A percentile compares a stretch with the other conserved stretches of the same genome.
Conservation (phyloP, 2,888 invertebrate species). For the Andrena camellia region DNA sequence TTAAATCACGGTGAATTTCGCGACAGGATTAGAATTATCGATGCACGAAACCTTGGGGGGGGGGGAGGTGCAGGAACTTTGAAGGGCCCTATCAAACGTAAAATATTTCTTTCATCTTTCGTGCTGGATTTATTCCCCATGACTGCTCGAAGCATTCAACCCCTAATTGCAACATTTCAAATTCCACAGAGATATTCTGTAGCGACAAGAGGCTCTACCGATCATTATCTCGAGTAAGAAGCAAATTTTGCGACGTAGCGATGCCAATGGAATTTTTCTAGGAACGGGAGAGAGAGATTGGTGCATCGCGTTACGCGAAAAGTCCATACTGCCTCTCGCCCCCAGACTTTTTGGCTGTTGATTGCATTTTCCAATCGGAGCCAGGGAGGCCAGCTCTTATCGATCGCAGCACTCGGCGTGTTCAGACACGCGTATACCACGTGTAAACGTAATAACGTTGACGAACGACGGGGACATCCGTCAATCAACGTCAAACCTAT, state of each 20-base stretch:
- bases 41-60: too few species aligned
- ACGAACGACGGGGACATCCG: conserved; percentile 63
- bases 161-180: too few species aligned
- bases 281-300: conserved; percentile 5
- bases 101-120: too few species aligned
- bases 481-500: conserved; percentile 70
- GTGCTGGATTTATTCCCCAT: too few species aligned
- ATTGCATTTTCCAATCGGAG: conserved; percentile 44
- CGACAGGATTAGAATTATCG: too few species aligned
- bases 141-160: too few species aligned
- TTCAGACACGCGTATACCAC: conserved; percentile 57
- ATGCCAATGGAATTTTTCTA: neutral
- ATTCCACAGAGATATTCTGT: too few species aligned
- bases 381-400: conserved; percentile 28
- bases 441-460: conserved; percentile 73
- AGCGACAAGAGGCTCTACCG: too few species aligned
- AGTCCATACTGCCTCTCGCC: neutral
- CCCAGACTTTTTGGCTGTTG: conserved; percentile 19
- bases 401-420: conserved; percentile 40
- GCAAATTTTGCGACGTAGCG: neutral
- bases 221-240: neutral
- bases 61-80: too few species aligned
- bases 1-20: conserved; percentile 14
- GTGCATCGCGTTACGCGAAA: conserved; percentile 8
- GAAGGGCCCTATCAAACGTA: too few species aligned